These are phyloP conservation scores for Papilio aristodemus DNA, from an alignment of 1,140 invertebrate genomes.

Conservation along the genomic window DNA sequence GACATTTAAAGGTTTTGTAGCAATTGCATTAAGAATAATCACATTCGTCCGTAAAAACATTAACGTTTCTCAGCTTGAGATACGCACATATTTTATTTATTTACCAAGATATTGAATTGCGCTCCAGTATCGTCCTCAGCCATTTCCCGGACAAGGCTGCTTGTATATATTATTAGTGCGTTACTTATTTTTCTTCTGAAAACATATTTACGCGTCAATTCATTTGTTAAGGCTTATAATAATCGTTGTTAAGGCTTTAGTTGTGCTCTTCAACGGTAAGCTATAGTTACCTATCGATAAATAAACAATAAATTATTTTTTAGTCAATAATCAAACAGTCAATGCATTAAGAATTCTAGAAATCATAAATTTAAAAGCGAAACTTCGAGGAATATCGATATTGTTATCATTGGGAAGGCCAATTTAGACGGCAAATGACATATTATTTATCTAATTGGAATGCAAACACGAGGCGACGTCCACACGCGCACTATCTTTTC, in stretches of 20 bases:
- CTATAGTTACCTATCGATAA: too few species aligned
- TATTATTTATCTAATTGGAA: slow-evolving; percentile 18
- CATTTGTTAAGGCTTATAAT: too few species aligned
- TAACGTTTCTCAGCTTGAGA: neutral
- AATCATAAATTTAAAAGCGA: neutral
- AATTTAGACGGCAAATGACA: slow-evolving; percentile 12
- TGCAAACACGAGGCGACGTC: neutral
- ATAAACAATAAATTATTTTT: too few species aligned
- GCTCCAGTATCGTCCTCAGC: too few species aligned
- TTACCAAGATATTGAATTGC: too few species aligned
- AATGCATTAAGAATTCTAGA: neutral
- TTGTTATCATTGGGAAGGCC: slow-evolving; percentile 11
- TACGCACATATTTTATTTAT: neutral
- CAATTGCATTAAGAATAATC: neutral
- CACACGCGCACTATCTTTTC: neutral
- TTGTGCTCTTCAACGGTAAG: too few species aligned
- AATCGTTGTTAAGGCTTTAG: too few species aligned
- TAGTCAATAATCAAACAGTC: too few species aligned
- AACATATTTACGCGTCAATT: too few species aligned
- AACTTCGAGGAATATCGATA: neutral
- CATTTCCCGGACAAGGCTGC: too few species aligned
- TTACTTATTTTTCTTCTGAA: too few species aligned
- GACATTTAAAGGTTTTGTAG: slow-evolving; percentile 15
- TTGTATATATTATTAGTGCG: too few species aligned
- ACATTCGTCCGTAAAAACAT: neutral